Percentiles rank a stretch among this genome's conserved stretches.
phyloP scores from a whole-genome alignment of 64 coral and sea anemone genomes.

The Cladopsammia gracilis region DNA sequence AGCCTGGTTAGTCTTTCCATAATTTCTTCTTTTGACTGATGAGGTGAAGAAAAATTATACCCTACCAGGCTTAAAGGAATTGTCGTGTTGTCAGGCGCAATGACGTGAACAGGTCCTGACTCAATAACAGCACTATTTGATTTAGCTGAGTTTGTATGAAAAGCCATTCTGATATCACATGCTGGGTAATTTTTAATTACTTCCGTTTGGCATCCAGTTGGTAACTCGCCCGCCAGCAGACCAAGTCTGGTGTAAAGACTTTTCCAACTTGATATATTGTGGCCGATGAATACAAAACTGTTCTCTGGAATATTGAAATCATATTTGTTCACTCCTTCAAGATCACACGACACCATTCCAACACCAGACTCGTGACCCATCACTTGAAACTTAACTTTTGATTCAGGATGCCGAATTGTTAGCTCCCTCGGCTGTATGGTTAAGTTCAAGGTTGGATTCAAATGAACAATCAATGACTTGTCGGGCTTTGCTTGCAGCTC shows the following conservation, averaged over 20 bases:
- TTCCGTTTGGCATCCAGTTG: not conserved
- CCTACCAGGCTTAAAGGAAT: conserved; percentile 6
- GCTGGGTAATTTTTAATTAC: too few relatives aligned
- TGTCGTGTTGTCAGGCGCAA: not conserved
- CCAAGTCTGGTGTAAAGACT: not conserved
- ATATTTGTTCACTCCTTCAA: not conserved
- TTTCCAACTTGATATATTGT: not conserved
- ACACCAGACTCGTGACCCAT: not conserved
- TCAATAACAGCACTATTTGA: not conserved
- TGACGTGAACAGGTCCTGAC: not conserved
- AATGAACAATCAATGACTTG: conserved; percentile 25
- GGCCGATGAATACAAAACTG: not conserved
- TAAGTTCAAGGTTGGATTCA: conserved; percentile 10
- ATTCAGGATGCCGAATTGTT: too few relatives aligned
- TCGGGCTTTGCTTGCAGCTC: not conserved
- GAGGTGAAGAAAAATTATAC: not conserved
- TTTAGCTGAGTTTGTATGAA: not conserved
- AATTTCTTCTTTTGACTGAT: not conserved
- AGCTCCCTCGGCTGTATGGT: conserved; percentile 24
- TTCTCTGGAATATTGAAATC: not conserved
- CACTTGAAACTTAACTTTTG: not conserved
- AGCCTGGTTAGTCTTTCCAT: not conserved
- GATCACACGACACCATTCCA: not conserved
- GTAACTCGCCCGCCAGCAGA: not conserved
- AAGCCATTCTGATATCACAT: not conserved